Conservation (phyloP, 2,113 vertebrate genomes). For the Caretta caretta region DNA sequence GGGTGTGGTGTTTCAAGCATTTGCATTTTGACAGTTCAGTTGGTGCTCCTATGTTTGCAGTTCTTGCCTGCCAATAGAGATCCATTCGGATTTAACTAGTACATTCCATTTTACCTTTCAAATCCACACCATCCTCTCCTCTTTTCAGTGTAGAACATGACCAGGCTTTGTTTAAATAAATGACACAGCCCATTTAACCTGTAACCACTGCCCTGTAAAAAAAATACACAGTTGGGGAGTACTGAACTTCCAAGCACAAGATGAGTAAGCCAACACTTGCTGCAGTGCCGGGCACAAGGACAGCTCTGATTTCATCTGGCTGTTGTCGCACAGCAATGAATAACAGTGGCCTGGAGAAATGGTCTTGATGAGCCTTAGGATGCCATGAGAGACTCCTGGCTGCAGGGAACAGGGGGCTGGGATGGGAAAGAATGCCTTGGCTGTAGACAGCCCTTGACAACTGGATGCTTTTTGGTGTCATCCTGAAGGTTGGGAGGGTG, state of each 20-base stretch:
- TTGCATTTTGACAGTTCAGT: not conserved
- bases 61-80: accelerated
- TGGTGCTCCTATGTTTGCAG: not conserved
- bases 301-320: accelerated
- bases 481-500: not conserved
- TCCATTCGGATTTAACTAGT: accelerated
- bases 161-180: not conserved
- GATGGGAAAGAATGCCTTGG: not conserved
- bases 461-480: not conserved
- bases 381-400: not conserved
- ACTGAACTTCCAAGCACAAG: accelerated
- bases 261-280: accelerated
- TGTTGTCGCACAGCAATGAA: not conserved
- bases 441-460: not conserved
- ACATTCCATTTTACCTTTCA: not conserved
- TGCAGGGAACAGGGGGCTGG: not conserved
- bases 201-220: accelerated
- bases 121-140: not conserved
- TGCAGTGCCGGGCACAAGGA: accelerated
- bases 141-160: not conserved
- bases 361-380: not conserved
- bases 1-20: not conserved
- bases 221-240: accelerated
- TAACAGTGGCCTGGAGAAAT: not conserved
- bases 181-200: not conserved